Evolutionary conservation across 2,113 vertebrate species (phyloP), one percentile per base, ranked within the genome.

Genomic region (Galeopterus variegatus): DNA sequence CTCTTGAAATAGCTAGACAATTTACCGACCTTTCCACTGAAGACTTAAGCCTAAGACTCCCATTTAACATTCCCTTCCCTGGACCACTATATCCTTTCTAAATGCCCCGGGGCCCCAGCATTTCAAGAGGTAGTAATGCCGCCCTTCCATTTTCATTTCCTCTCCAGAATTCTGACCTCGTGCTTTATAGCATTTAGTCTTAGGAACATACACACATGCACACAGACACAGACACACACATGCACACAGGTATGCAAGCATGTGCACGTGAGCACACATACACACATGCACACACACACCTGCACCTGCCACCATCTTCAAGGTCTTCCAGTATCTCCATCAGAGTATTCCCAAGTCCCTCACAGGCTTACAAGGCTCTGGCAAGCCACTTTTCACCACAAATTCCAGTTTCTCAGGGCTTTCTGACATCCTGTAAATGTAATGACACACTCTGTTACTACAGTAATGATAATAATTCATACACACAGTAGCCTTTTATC

Each of bases 401-500:
- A 60, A 85, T 81, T 95, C 58, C 19, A 69, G 77, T 85, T 97
- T 93, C 94, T 93, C 3, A 1, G 85, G 73, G 52, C 45, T 92
- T 89, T 86, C 33, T 4, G 79, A 81, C 84, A 91, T 76, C 95
- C 87, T 96, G 88, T 67, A 58, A 62, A 52, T 52, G 67, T 93
- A 80, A 89, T 7, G 52, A 65, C 81, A 80, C 28, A 69, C 76
- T 70, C 95, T 65, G 62, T 93, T 93, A 36, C 79, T 48, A 82
- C 41, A 73, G 41, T 72, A 75, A 72, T 52, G 79, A 72, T 69
- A 64, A 94, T 91, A 96, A 89, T 96, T 97, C 54, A 89, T 89
- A 67, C 6, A 12, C 6, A 86, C 86, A 33, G 96, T 96, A 93
- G 97, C 73, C 62, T 94, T 90, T 90, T 52, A 83, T 85, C 94